Evolutionary conservation across 2,888 invertebrate species (phyloP).

Genomic region (Diloba caeruleocephala): DNA sequence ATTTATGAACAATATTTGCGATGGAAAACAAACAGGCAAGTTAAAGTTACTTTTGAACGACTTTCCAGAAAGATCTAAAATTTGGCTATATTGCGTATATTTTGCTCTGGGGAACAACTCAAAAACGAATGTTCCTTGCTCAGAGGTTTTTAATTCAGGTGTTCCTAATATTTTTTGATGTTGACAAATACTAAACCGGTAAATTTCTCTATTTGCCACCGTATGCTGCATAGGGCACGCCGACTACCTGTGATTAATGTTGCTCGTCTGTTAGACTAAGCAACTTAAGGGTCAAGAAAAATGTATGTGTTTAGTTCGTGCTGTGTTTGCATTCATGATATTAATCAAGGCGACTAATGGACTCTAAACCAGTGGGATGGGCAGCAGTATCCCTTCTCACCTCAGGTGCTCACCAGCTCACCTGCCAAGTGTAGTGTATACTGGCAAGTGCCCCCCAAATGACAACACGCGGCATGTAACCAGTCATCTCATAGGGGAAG

Average conservation of each 20-base stretch:
- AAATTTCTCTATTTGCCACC: conserved; percentile 45
- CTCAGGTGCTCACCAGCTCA: no score
- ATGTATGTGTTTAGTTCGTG: conserved; percentile 48
- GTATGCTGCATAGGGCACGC: conserved; percentile 37
- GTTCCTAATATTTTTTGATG: conserved; percentile 43
- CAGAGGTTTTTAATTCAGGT: conserved; percentile 30
- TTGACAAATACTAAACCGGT: conserved; percentile 56
- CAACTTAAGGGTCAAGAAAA: conserved; percentile 51
- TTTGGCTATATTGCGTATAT: conserved; percentile 30
- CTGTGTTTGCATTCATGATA: no score
- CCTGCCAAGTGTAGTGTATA: no score
- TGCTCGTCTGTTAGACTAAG: conserved; percentile 35
- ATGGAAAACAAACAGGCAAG: conserved; percentile 13
- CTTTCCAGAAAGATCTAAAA: conserved; percentile 20
- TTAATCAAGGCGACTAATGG: no score
- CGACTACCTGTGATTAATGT: conserved; percentile 56
- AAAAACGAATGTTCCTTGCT: conserved; percentile 22
- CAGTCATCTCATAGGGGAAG: no score
- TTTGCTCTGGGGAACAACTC: conserved; percentile 19
- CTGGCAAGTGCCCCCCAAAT: no score
- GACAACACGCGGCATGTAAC: no score
- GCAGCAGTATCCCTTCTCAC: no score
- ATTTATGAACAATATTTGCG: conserved; percentile 27
- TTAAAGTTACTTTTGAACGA: conserved; percentile 37
- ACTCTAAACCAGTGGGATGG: no score